These are phyloP conservation scores for Agelas oroides DNA, from an alignment of 37 sponge, comb jelly and placozoan genomes.

Conservation along the genomic window DNA sequence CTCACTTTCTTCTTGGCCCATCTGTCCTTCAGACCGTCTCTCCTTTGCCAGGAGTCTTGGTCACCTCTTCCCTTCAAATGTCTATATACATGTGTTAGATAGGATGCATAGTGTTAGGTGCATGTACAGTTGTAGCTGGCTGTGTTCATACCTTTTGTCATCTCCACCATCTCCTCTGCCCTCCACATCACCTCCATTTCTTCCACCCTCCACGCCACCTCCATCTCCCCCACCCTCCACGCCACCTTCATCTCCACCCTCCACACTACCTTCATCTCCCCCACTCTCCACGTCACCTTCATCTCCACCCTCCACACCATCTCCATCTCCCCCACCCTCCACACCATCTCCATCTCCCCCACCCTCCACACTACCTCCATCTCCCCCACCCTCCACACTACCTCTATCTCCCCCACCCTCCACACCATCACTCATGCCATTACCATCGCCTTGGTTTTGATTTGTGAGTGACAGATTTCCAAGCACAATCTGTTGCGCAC, in stretches of 20 bases:
- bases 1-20: not conserved
- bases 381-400: too few species aligned
- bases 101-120: conserved; percentile 14
- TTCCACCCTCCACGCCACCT: not conserved
- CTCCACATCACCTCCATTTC: not conserved
- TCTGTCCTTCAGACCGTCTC: not conserved
- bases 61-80: not conserved
- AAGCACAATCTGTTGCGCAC: too few species aligned
- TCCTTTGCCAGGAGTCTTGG: not conserved
- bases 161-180: not conserved
- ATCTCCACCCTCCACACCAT: too few species aligned
- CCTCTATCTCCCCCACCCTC: too few species aligned
- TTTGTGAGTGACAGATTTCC: too few species aligned
- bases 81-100: not conserved
- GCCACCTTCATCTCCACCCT: not conserved
- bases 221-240: not conserved
- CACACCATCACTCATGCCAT: too few species aligned
- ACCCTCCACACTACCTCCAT: too few species aligned
- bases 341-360: too few species aligned
- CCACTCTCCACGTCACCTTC: too few species aligned
- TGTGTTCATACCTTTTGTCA: too few species aligned
- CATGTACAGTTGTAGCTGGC: conserved; percentile 14
- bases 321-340: not conserved
- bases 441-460: not conserved
- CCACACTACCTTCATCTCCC: too few species aligned